Evolutionary conservation across 1,140 invertebrate genomes (phyloP), one percentile per base, ranked within the genome.

Genomic region (Achroia grisella): DNA sequence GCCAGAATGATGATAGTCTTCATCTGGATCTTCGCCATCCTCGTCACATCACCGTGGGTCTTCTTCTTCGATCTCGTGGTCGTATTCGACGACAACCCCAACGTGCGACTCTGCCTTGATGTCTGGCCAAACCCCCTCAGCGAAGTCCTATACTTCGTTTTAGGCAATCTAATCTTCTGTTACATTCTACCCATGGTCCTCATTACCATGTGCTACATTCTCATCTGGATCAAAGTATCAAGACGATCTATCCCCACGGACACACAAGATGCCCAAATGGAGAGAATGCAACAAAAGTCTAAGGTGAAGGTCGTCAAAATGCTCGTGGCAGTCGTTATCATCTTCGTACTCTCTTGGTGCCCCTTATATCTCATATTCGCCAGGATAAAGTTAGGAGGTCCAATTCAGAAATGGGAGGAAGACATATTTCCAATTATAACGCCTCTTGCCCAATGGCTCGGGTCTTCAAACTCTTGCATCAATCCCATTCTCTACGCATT

Each of bases 401-500:
- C 90, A 1, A 87, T 92, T 0, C 88, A 90, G 43, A 83, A 89
- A 1, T 92, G 89, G 81, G 93, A 95, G 62, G 92, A 95, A 54
- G 91, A 95, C 42, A 86, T 96, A 10, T 83, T 96, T 1, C 90
- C 92, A 9, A 90, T 96, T 1, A 91, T 93, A 0, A 93, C 94
- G 9, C 97, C 97, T 0, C 90, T 98, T 17, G 96, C 97, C 0
- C 97, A 99, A 80, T 99, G 97, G 97, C 87, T 99, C 1, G 97
- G 97, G 0, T 92, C 95, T 0, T 96, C 96, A 11, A 99, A 99
- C 78, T 97, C 95, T 17, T 98, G 96, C 88, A 96, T 99, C 61
- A 99, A 99, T 85, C 98, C 98, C 0, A 93, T 98, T 33, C 89
- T 99, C n/a, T 99, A 99, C 81, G 96, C 97, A 0, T 97, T 96